phyloP scores from a whole-genome alignment of 2,888 invertebrate genomes.

The Thereva unica region DNA sequence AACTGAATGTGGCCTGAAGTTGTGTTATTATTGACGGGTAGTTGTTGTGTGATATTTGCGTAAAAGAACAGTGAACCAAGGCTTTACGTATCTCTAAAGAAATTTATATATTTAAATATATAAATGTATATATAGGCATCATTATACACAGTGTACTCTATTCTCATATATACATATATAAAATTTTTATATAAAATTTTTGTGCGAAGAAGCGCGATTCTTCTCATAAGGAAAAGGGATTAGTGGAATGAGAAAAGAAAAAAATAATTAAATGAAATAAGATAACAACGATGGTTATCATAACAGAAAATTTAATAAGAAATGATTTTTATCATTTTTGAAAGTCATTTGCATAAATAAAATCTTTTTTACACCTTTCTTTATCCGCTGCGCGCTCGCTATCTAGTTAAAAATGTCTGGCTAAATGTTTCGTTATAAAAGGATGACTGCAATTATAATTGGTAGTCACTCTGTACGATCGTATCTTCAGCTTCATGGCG shows the following conservation, averaged over 20 bases:
- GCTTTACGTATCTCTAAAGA: too few relatives aligned
- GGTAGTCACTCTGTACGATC: constrained; percentile 22
- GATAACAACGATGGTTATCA: constrained; percentile 21
- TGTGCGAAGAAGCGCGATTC: too few relatives aligned
- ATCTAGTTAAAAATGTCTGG: too few relatives aligned
- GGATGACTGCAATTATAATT: constrained; percentile 20
- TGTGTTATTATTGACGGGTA: constrained; percentile 20
- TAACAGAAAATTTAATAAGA: constrained; percentile 18
- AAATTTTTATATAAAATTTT: too few relatives aligned
- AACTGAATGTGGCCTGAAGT: constrained; percentile 7
- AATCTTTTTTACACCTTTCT: constrained; percentile 13
- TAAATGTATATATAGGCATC: too few relatives aligned
- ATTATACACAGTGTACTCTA: too few relatives aligned
- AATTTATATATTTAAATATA: too few relatives aligned
- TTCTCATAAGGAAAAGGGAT: too few relatives aligned
- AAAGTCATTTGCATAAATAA: constrained; percentile 41
- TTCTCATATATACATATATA: too few relatives aligned
- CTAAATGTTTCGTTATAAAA: constrained; percentile 13
- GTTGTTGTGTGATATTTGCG: constrained; percentile 6
- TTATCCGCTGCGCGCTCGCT: constrained; percentile 5
- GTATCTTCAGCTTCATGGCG: background rate
- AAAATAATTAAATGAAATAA: constrained; percentile 7
- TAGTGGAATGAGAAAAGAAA: too few relatives aligned
- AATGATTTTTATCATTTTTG: constrained; percentile 27
- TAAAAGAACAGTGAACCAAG: too few relatives aligned